Evolutionary conservation across 2,113 vertebrate genomes (phyloP), one percentile per base, ranked within the genome.

Genomic region (Turdus rufiventris): DNA sequence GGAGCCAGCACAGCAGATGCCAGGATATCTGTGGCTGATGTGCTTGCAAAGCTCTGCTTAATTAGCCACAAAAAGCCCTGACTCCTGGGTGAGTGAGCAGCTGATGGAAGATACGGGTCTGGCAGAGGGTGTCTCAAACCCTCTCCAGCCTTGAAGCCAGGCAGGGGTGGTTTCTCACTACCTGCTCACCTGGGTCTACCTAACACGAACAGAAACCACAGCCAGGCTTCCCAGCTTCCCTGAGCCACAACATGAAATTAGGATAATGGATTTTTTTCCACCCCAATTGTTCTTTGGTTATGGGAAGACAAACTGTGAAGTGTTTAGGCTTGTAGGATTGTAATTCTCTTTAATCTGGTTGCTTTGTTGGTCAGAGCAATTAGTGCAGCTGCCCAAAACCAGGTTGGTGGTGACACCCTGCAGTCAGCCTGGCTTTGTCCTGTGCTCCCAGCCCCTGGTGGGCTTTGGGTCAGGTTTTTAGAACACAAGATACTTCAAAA

Each of bases 1-100:
- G 43, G 9, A 60, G 3, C 0, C 0, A 83, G 71, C 21, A 28
- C 0, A 0, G 62, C 45, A 76, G 34, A 38, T 50, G 18, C n/a
- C 23, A 36, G 26, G 16, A 3, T 70, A 8, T 29, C 62, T 6
- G 28, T 23, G 62, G 33, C 51, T 3, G 26, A n/a, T 58, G 19
- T 42, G 62, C 60, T 62, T 1, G 3, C 74, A 58, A 34, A 87
- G 57, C 16, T 70, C 54, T 57, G 47, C 33, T 70, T 58, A 12
- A 5, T 57, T 80, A 42, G 50, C 60, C 42, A 36, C 3, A 2
- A 15, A 14, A 8, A 5, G 4, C 25, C 42, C 28, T 14, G 14
- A 8, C 20, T 42, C 45, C 47, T 0, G 2, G 20, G 17, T 47
- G 62, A 48, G 21, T 5, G 15, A 80, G 51, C 45, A 38, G 67